phyloP scores from a whole-genome alignment of 2,888 invertebrate genomes.

The Cataglyphis rosenhaueri region DNA sequence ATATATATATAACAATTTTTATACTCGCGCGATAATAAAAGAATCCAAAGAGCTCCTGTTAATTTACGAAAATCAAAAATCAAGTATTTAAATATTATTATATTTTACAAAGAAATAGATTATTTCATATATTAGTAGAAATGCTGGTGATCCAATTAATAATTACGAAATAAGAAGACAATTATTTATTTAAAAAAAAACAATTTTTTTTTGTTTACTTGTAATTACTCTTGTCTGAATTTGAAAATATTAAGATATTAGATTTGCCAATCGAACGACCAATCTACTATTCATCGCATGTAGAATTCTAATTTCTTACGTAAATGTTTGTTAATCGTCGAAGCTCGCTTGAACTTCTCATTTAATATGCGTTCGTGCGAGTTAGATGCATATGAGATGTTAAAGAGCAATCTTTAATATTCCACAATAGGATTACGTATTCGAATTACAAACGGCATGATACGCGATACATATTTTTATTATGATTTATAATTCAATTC shows the following conservation, averaged over 20 bases:
- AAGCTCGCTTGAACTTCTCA: not conserved
- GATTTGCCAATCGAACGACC: too few species aligned
- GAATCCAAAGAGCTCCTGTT: not conserved
- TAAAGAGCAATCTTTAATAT: slow-evolving; percentile 58
- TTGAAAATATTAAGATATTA: not conserved
- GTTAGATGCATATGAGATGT: slow-evolving; percentile 53
- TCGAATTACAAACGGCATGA: slow-evolving; percentile 11
- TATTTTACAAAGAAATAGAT: not conserved
- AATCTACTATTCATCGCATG: not conserved
- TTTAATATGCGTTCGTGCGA: slow-evolving; percentile 22
- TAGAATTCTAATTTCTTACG: slow-evolving; percentile 12
- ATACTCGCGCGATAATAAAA: not conserved
- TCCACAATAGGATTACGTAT: slow-evolving; percentile 45
- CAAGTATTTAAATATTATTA: not conserved
- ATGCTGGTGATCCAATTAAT: not conserved
- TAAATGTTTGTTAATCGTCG: not conserved
- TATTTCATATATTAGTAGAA: not conserved
- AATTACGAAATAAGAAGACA: not conserved
- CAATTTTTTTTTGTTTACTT: not conserved
- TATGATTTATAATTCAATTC: not conserved
- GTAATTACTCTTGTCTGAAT: not conserved
- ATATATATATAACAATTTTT: not conserved
- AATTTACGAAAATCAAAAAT: not conserved
- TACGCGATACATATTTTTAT: slow-evolving; percentile 17
- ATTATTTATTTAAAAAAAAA: not conserved